A percentile compares a stretch with the other conserved stretches of the same genome.
These are phyloP conservation scores for Drosophila sordidula DNA, from an alignment of 2,888 invertebrate genomes.

Conservation along the genomic window DNA sequence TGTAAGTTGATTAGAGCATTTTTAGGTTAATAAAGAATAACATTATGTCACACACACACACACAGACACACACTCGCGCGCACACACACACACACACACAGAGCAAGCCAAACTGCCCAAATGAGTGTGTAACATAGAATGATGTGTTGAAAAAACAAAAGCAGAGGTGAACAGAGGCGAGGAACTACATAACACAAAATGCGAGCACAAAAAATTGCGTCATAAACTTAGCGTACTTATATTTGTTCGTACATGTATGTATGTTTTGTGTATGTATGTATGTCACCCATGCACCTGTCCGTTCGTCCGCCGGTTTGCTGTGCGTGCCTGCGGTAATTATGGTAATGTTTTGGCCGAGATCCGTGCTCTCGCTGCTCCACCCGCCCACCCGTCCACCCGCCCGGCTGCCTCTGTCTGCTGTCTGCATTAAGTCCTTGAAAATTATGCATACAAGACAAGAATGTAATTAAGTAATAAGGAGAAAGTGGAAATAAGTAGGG, in stretches of 20 bases:
- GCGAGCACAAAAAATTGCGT: slow-evolving; percentile 50
- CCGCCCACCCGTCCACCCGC: neutral
- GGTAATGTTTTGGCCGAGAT: slow-evolving; percentile 63
- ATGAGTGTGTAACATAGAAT: slow-evolving; percentile 25
- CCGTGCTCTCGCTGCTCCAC: slow-evolving; percentile 12
- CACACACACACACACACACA: neutral
- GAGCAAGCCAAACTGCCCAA: slow-evolving; percentile 19
- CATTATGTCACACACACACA: slow-evolving; percentile 25
- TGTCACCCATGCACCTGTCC: slow-evolving; percentile 30
- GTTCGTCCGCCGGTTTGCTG: slow-evolving; percentile 31
- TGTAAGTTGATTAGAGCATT: slow-evolving; percentile 30
- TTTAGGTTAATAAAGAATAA: slow-evolving; percentile 45
- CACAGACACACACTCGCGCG: slow-evolving; percentile 18
- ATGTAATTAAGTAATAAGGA: slow-evolving; percentile 66
- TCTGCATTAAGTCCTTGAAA: slow-evolving; percentile 54
- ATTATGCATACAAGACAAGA: slow-evolving; percentile 70
- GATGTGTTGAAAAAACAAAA: slow-evolving; percentile 39
- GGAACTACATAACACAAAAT: slow-evolving; percentile 45
- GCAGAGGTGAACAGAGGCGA: slow-evolving; percentile 26
- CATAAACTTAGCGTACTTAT: slow-evolving; percentile 37
- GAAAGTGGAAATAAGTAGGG: neutral
- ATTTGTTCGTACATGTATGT: slow-evolving; percentile 11
- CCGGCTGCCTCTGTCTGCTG: slow-evolving; percentile 21
- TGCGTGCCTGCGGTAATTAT: slow-evolving; percentile 68
- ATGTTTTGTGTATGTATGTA: slow-evolving; percentile 18